Base-by-base conservation (phyloP, 2,888 invertebrate genomes). In the Pedicia rivosa region DNA sequence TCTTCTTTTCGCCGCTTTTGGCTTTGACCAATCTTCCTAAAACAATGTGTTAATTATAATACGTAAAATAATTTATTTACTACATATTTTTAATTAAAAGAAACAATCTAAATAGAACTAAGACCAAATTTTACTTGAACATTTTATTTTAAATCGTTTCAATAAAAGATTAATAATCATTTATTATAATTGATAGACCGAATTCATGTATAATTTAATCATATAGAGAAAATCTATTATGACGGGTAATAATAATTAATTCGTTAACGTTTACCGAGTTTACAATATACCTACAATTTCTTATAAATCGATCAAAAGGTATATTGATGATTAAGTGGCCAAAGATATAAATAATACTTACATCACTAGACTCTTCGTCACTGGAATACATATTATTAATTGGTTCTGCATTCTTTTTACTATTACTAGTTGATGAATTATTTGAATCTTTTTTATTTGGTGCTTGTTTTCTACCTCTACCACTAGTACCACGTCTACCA, bases 11-110 rank as follows among this genome's bases (percentile, higher is more conserved):
- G 84, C 79, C 63, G 83, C 83, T 63, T 86, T 86, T 50, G 83
- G 83, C 64, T 87, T 87, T 16, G 84, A 78, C 55, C 87, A 79
- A 65, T 87, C 88, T 63, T 91, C 91, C 57, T 91, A 80, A 76
- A 84, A 63, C 25, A 65, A 67, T 48, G 12, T 12, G 4, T 10
- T 10, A 5, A 24, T 10, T 10, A 24, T 8, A 24, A 24, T 10
- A 10, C 24, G 10, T 10, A 10, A 24, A 10, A 10, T 24, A 24
- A 8, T 24, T 6, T 20, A 20, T 6, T 6, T 20, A 20, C 20
- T 6, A 20, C 5, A 20, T 6, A 6, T 6, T 20, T 20, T 4
- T 16, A 48, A 52, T 28, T 12, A 48, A 46, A 52, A 54, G 42
- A 35, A 26, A 33, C 9, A 35, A 39, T 10, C 25, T 22, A 32